phyloP scores from a whole-genome alignment of 2,888 invertebrate species.

The Hemithea aestivaria region DNA sequence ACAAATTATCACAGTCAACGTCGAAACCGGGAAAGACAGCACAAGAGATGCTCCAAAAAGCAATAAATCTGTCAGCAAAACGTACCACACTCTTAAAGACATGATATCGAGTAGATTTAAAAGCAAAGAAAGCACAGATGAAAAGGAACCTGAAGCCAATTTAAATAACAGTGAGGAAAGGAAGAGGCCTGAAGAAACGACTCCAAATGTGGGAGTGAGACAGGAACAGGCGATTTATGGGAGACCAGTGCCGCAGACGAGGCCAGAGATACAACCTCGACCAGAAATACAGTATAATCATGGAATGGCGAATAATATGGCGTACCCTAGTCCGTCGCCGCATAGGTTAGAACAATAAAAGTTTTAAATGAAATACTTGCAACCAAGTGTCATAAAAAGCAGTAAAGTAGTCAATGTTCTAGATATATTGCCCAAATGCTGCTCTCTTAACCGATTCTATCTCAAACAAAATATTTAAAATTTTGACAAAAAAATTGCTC shows the following conservation, averaged over 20 bases:
- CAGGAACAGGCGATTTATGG: constrained; percentile 82
- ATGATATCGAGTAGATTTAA: constrained; percentile 90
- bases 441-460: no score
- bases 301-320: constrained; percentile 63
- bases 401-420: no score
- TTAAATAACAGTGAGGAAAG: constrained; percentile 83
- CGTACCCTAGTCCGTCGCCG: constrained; percentile 66
- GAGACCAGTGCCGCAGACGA: constrained; percentile 75
- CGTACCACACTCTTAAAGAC: constrained; percentile 90
- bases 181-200: constrained; percentile 66
- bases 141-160: constrained; percentile 72
- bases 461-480: no score
- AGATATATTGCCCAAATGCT: no score
- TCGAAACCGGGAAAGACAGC: constrained; percentile 79
- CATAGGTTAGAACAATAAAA: constrained; percentile 50
- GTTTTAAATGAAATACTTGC: no score
- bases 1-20: constrained; percentile 77
- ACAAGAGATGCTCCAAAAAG: constrained; percentile 78
- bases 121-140: constrained; percentile 79
- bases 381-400: no score
- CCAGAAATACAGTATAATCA: constrained; percentile 56
- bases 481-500: no score
- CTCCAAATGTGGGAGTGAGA: constrained; percentile 62
- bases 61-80: constrained; percentile 85
- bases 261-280: constrained; percentile 51